Percentiles rank a stretch among this genome's conserved stretches.
These are phyloP conservation scores for Ernsta delagoae DNA, from an alignment of 2,888 invertebrate genomes.

Conservation along the genomic window DNA sequence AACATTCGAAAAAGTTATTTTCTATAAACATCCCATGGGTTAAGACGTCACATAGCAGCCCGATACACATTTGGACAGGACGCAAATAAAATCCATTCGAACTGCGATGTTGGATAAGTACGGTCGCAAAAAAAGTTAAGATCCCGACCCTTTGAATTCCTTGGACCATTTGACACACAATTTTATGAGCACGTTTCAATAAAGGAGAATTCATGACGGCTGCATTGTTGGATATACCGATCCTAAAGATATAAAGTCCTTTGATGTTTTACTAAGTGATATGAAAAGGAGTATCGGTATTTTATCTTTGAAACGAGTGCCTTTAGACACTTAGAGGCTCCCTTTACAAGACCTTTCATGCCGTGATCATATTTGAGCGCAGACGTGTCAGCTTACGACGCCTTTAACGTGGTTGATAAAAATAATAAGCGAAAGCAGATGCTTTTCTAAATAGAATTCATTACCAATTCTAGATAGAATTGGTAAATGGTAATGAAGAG, in stretches of 20 bases:
- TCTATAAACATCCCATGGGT: slow-evolving; percentile 30
- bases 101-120: slow-evolving; percentile 56
- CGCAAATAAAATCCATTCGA: slow-evolving; percentile 52
- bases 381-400: not conserved
- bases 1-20: slow-evolving; percentile 25
- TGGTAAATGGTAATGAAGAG: too few species aligned
- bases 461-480: too few species aligned
- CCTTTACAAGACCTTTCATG: slow-evolving; percentile 8
- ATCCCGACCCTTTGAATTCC: slow-evolving; percentile 53
- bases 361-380: not conserved
- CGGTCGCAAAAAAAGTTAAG: slow-evolving; percentile 49
- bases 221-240: slow-evolving; percentile 50
- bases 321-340: slow-evolving; percentile 16
- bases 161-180: slow-evolving; percentile 62
- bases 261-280: slow-evolving; percentile 39
- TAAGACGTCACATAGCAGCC: slow-evolving; percentile 9
- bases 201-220: slow-evolving; percentile 61
- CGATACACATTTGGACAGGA: slow-evolving; percentile 44
- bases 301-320: slow-evolving; percentile 24
- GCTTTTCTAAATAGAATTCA: too few species aligned
- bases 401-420: not conserved
- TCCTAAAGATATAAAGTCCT: slow-evolving; percentile 27
- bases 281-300: slow-evolving; percentile 36
- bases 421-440: too few species aligned
- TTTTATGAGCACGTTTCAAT: slow-evolving; percentile 70